A percentile compares a stretch with the other conserved stretches of the same genome.
Evolutionary conservation across 2,888 invertebrate genomes (phyloP).

Genomic region (Pemphredon lugubris): DNA sequence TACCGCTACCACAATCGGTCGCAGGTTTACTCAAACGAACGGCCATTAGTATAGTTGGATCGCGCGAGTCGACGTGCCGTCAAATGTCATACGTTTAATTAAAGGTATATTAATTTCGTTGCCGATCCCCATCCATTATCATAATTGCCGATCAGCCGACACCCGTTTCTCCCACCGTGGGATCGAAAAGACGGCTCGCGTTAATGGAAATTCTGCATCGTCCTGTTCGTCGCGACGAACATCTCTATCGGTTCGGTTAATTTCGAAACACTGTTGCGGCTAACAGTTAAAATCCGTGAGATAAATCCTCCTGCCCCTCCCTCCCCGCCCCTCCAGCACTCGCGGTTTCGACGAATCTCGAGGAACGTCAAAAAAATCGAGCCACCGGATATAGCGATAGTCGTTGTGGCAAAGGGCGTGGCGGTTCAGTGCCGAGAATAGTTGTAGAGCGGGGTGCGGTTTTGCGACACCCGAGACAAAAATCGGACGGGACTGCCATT

Average conservation of each 20-base stretch:
- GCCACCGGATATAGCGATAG: too few relatives aligned
- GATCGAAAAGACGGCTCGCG: too few relatives aligned
- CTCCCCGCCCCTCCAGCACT: too few relatives aligned
- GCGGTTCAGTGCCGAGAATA: constrained; percentile 36
- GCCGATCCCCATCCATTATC: constrained; percentile 1
- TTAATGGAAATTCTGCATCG: constrained; percentile 17
- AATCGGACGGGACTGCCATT: constrained; percentile 49
- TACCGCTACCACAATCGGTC: constrained; percentile 40
- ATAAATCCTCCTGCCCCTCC: too few relatives aligned
- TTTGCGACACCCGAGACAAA: constrained; percentile 59
- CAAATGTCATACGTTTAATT: constrained; percentile 44
- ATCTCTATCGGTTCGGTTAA: too few relatives aligned
- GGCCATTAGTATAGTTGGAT: constrained; percentile 32
- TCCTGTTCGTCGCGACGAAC: neutral
- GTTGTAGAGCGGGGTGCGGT: constrained; percentile 34
- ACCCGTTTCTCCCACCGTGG: constrained; percentile 18
- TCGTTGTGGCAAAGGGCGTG: constrained; percentile 37
- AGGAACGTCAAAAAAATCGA: too few relatives aligned
- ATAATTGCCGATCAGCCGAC: neutral
- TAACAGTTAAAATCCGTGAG: too few relatives aligned
- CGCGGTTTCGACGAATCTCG: too few relatives aligned
- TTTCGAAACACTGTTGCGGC: too few relatives aligned
- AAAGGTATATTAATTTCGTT: constrained; percentile 48
- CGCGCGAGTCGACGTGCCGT: constrained; percentile 37
- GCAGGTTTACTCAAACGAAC: constrained; percentile 39